These are phyloP conservation scores for Candoia aspera DNA, from an alignment of 2,113 vertebrate species.

Conservation along the genomic window DNA sequence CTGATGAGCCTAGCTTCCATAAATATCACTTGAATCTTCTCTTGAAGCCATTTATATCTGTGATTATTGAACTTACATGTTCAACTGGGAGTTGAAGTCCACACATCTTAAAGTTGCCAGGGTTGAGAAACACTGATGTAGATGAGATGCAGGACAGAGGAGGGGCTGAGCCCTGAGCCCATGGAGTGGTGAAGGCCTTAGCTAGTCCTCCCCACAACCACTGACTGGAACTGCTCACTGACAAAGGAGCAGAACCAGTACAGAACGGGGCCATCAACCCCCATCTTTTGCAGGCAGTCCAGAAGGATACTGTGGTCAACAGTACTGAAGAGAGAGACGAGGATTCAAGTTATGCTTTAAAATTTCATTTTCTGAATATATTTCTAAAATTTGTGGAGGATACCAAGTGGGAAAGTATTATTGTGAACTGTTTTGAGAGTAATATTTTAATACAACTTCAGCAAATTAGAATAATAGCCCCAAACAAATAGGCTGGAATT, in stretches of 20 bases:
- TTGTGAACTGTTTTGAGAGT: neutral
- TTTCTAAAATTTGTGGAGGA: neutral
- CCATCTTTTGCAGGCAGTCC: neutral
- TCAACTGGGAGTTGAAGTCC: no score
- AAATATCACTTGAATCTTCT: no score
- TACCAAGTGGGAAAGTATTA: neutral
- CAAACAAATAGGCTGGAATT: conserved; percentile 20
- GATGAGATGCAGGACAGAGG: neutral
- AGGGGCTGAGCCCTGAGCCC: neutral
- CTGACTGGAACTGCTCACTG: neutral
- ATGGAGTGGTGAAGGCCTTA: neutral
- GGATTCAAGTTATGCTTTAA: neutral
- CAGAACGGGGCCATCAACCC: neutral
- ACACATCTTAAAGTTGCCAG: no score
- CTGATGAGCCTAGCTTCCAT: no score
- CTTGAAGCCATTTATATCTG: no score
- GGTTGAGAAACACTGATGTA: no score
- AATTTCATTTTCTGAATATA: neutral
- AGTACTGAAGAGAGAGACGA: no score
- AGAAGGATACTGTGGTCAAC: neutral
- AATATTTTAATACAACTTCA: neutral
- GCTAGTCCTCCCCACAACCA: neutral
- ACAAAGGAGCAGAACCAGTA: neutral
- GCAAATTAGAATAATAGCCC: neutral
- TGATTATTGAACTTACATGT: no score